Conservation (phyloP, 2,113 vertebrate species). For the Trochalopteron elliotii region DNA sequence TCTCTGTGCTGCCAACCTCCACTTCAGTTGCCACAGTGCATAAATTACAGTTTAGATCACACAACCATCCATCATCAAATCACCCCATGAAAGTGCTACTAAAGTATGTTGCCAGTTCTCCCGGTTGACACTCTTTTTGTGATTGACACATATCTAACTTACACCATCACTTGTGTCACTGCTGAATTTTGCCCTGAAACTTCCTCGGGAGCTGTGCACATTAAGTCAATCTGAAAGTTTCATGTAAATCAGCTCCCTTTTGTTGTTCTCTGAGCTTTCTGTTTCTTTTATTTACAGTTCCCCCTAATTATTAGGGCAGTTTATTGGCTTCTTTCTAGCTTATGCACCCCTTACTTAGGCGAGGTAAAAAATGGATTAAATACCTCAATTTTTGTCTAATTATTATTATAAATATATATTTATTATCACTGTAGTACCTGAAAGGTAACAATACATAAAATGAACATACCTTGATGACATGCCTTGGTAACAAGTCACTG, state of each 20-base stretch:
- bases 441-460: background rate
- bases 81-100: conserved; percentile 54
- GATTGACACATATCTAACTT: conserved; percentile 65
- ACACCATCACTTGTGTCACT: conserved; percentile 48
- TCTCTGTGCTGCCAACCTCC: conserved; percentile 62
- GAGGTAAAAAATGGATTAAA: background rate
- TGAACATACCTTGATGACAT: background rate
- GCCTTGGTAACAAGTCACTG: background rate
- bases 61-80: conserved; percentile 63
- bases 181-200: conserved; percentile 58
- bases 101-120: conserved; percentile 57
- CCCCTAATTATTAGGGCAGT: background rate
- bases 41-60: conserved; percentile 65
- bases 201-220: conserved; percentile 1
- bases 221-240: conserved; percentile 39
- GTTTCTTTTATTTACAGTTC: background rate
- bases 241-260: conserved; percentile 30
- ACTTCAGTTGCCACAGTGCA: conserved; percentile 66
- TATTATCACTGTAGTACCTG: background rate
- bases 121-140: conserved; percentile 58
- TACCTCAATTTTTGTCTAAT: background rate
- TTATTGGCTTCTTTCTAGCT: background rate
- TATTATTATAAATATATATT: background rate
- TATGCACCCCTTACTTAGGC: background rate
- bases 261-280: conserved; percentile 5